These are phyloP conservation scores for Rhodinocichla rosea DNA, from an alignment of 2,113 vertebrate species.

Conservation along the genomic window DNA sequence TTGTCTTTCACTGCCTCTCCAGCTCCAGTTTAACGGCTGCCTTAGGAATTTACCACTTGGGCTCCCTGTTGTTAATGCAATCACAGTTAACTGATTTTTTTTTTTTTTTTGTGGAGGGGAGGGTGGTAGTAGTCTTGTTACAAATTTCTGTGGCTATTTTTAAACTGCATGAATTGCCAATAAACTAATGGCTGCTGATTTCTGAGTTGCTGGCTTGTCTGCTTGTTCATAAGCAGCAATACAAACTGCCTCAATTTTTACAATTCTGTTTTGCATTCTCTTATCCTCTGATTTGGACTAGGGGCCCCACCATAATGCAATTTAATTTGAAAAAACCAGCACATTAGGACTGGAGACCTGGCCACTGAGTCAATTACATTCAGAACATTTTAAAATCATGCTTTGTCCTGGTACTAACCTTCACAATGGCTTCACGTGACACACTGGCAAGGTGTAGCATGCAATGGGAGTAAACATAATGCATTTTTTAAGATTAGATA, in stretches of 20 bases:
- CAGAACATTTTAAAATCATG: slow-evolving; percentile 3
- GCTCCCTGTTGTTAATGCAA: background rate
- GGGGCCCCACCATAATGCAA: background rate
- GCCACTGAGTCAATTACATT: background rate
- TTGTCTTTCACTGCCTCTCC: background rate
- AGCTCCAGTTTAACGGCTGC: background rate
- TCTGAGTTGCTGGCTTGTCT: slow-evolving; percentile 25
- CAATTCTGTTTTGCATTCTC: slow-evolving; percentile 10
- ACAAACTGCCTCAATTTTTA: background rate
- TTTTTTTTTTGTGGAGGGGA: background rate
- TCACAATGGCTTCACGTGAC: background rate
- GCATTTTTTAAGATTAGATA: background rate
- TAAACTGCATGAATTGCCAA: background rate
- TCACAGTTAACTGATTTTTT: background rate
- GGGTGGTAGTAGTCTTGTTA: background rate
- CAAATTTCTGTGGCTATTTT: background rate
- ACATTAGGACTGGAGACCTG: slow-evolving; percentile 1
- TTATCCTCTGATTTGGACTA: background rate
- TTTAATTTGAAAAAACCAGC: slow-evolving; percentile 38
- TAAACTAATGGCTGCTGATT: slow-evolving; percentile 4
- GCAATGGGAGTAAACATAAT: background rate
- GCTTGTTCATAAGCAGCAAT: background rate
- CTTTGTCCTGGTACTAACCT: background rate
- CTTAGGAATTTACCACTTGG: background rate
- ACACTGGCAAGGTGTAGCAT: background rate